Evolutionary conservation across 2,888 invertebrate genomes (phyloP).

Genomic region (Agriotes lineatus): DNA sequence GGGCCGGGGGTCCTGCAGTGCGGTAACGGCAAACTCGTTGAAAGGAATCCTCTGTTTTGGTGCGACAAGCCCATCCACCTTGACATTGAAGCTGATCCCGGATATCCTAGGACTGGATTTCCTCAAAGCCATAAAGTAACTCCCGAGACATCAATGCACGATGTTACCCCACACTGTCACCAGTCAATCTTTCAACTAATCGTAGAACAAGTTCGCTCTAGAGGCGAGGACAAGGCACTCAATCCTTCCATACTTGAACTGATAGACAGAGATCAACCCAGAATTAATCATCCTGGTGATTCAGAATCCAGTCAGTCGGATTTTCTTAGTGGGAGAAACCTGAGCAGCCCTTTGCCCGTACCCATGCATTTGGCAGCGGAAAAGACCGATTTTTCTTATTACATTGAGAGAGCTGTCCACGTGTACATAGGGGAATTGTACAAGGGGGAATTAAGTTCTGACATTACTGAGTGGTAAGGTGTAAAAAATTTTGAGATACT

Average conservation of each 20-base stretch:
- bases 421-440: too few species aligned
- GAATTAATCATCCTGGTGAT: neutral
- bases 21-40: slow-evolving; percentile 69
- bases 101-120: neutral
- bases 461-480: too few species aligned
- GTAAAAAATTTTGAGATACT: too few species aligned
- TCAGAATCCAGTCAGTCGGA: neutral
- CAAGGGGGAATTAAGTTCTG: too few species aligned
- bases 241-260: neutral
- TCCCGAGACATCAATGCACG: neutral
- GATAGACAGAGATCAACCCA: neutral
- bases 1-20: slow-evolving; percentile 70
- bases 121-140: too few species aligned
- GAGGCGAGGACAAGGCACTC: neutral
- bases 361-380: slow-evolving; percentile 60
- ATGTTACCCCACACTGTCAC: neutral
- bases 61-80: slow-evolving; percentile 66
- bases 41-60: slow-evolving; percentile 68
- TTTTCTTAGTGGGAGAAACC: slow-evolving; percentile 16
- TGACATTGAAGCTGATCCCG: slow-evolving; percentile 2
- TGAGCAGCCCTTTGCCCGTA: slow-evolving; percentile 43
- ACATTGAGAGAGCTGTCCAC: slow-evolving; percentile 48
- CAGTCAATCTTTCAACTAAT: slow-evolving; percentile 2
- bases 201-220: neutral
- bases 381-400: slow-evolving; percentile 66